A percentile compares a stretch with the other conserved stretches of the same genome.
Evolutionary conservation across 2,888 invertebrate species (phyloP).

Genomic region (Eupithecia tripunctaria): DNA sequence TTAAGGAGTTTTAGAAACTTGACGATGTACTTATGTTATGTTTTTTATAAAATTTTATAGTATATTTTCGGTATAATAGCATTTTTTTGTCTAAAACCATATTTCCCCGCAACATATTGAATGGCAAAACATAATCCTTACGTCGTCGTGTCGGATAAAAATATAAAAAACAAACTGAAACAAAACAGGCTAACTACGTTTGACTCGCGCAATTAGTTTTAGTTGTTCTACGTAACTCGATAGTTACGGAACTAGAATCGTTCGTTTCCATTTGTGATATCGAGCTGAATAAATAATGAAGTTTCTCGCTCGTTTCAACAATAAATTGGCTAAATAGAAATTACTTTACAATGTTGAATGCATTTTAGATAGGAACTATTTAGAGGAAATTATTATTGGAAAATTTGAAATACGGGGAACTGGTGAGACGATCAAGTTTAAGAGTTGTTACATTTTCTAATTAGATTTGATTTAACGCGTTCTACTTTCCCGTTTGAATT

Average conservation of each 20-base stretch:
- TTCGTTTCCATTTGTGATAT: constrained; percentile 37
- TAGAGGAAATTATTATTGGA: background rate
- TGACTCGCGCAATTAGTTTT: constrained; percentile 24
- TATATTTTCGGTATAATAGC: too few relatives aligned
- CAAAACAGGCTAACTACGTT: constrained; percentile 8
- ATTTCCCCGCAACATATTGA: too few relatives aligned
- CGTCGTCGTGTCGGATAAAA: background rate
- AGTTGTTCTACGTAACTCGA: constrained; percentile 9
- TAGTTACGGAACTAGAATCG: constrained; percentile 34
- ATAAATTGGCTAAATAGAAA: constrained; percentile 12
- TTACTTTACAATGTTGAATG: background rate
- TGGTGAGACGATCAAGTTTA: background rate
- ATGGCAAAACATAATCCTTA: background rate
- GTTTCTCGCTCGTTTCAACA: constrained; percentile 22
- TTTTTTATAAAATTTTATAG: too few relatives aligned
- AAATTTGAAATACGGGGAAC: background rate
- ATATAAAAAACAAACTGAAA: background rate
- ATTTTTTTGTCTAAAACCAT: too few relatives aligned
- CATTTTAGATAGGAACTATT: background rate
- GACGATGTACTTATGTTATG: too few relatives aligned
- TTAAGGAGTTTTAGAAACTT: too few relatives aligned
- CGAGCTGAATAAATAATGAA: constrained; percentile 38
- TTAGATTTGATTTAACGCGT: background rate
- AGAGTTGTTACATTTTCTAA: background rate
- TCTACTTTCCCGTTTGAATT: background rate